Evolutionary conservation across 1,140 invertebrate species (phyloP).

Genomic region (Melitaea cinxia): DNA sequence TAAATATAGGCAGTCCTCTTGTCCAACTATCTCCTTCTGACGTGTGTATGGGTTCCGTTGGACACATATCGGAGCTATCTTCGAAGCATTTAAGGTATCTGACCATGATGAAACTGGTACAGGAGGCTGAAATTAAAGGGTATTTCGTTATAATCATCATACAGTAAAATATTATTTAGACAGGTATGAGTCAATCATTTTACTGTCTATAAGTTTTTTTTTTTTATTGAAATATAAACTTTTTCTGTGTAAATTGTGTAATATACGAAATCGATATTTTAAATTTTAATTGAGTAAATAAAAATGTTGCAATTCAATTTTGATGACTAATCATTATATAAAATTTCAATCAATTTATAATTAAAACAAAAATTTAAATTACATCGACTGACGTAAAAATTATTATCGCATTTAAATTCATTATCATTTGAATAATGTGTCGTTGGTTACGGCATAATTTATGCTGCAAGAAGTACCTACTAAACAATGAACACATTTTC

Average conservation of each 20-base stretch:
- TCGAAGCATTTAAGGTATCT: slow-evolving; percentile 83
- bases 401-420: background rate
- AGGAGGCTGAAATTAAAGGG: slow-evolving; percentile 81
- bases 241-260: no score
- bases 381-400: background rate
- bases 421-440: slow-evolving; percentile 3
- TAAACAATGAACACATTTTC: background rate
- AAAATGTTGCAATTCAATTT: no score
- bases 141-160: background rate
- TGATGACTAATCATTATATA: no score
- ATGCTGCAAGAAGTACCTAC: background rate
- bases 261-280: no score
- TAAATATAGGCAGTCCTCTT: slow-evolving; percentile 92
- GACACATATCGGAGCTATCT: slow-evolving; percentile 85
- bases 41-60: slow-evolving; percentile 88
- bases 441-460: background rate
- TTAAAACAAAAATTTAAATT: no score
- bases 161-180: no score
- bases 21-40: slow-evolving; percentile 83
- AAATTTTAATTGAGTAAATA: no score
- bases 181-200: no score
- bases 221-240: no score
- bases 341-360: no score
- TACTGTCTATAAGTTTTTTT: no score
- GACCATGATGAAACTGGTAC: slow-evolving; percentile 83